Evolutionary conservation across 2,888 invertebrate species (phyloP), one percentile per base, ranked within the genome.

Genomic region (Venusia cambrica): DNA sequence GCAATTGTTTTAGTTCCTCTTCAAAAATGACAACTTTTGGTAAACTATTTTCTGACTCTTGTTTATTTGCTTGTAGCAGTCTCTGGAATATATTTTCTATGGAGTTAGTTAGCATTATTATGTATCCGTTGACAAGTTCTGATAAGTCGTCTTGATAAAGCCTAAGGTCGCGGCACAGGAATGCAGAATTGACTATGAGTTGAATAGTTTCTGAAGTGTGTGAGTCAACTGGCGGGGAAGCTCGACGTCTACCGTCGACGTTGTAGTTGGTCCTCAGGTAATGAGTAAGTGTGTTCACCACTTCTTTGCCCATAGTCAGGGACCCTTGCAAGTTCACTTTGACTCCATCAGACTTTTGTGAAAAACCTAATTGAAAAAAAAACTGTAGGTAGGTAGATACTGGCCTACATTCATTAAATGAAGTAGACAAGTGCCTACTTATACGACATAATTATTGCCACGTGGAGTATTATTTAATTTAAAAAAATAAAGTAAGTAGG

Each of bases 301-400:
- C 70, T 5, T 80, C 77, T 40, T 66, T 66, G 1, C 83, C 84
- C 1, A 84, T 46, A 9, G 54, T 72, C 1, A 84, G 17, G 1
- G 68, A 62, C 0, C 81, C 84, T 28, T 72, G 65, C 59, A 84
- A 59, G 33, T 77, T 69, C 0, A 83, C 67, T 58, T 72, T 75
- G 4, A 84, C 60, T 1, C 65, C 59, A 15, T 41, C 28, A 5
- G 51, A 43, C 9, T 20, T 5, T 4, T 18, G 24, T n/a, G 34
- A 30, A 11, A 37, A 14, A 15, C 31, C 49, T 49, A 34, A 40
- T 6, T 6, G 6, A 29, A 28, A 5, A 5, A 9, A 2, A 5
- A 5, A 6, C 9, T 19, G 13, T 11, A 26, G 5, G 2, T 8
- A 16, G 15, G 3, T 13, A 22, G 19, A 16, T 16, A n/a, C 4